These are phyloP conservation scores for Bostrychus sinensis DNA, from an alignment of 2,113 vertebrate genomes.

Conservation along the genomic window DNA sequence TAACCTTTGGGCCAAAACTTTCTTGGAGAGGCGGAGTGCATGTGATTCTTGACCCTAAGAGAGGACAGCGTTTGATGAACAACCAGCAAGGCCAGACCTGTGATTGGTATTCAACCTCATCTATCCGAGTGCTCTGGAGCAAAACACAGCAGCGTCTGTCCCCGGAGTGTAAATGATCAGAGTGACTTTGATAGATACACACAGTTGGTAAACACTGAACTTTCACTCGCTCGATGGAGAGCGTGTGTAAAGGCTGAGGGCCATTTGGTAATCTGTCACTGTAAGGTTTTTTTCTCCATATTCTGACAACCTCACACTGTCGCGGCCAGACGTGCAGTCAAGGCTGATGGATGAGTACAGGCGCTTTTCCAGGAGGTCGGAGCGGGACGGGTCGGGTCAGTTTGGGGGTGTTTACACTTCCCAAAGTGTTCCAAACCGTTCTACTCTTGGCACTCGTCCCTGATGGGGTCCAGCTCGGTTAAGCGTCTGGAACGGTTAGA, in stretches of 20 bases:
- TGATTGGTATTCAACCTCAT: constrained; percentile 71
- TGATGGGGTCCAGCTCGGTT: too few relatives aligned
- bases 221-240: constrained; percentile 43
- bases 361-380: too few relatives aligned
- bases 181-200: constrained; percentile 66
- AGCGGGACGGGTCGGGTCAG: neutral
- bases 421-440: too few relatives aligned
- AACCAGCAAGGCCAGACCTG: constrained; percentile 63
- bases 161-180: constrained; percentile 62
- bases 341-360: constrained; percentile 42
- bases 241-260: constrained; percentile 17
- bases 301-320: constrained; percentile 47
- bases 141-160: constrained; percentile 42
- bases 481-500: too few relatives aligned
- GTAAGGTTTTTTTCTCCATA: neutral
- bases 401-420: neutral
- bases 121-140: constrained; percentile 51
- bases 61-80: constrained; percentile 71
- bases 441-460: too few relatives aligned
- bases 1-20: constrained; percentile 61
- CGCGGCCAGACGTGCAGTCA: constrained; percentile 21
- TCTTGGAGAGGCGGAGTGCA: constrained; percentile 36
- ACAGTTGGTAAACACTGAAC: constrained; percentile 37
- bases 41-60: constrained; percentile 64
- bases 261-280: constrained; percentile 56